Evolutionary conservation across 2,888 invertebrate species (phyloP).

Genomic region (Heliothis peltigera): DNA sequence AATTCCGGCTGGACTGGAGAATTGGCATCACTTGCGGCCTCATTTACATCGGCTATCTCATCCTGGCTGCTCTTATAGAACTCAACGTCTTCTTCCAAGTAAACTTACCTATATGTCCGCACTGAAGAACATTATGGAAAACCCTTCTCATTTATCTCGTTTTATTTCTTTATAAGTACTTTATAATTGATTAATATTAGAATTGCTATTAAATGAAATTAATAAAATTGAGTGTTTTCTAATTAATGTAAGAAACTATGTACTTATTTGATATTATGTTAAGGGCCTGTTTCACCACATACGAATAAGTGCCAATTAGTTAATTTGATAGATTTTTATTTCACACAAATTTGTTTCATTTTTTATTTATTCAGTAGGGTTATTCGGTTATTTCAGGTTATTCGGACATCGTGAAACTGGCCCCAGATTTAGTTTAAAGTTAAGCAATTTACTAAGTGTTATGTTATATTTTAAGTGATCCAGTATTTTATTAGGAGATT

Average conservation of each 20-base stretch:
- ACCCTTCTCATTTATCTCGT: neutral
- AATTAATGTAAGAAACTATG: neutral
- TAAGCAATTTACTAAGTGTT: neutral
- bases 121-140: conserved; percentile 65
- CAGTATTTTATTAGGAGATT: conserved; percentile 11
- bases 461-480: too few relatives aligned
- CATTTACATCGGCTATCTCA: conserved; percentile 92
- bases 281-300: too few relatives aligned
- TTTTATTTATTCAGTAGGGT: too few relatives aligned
- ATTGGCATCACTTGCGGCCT: conserved; percentile 92
- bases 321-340: too few relatives aligned
- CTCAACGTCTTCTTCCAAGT: conserved; percentile 94
- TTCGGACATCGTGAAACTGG: too few relatives aligned
- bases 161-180: neutral
- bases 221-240: neutral
- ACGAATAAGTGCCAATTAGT: too few relatives aligned
- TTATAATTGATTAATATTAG: too few relatives aligned
- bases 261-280: neutral
- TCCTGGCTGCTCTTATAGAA: conserved; percentile 93
- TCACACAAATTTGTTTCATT: too few relatives aligned
- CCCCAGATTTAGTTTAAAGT: too few relatives aligned
- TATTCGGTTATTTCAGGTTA: too few relatives aligned
- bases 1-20: conserved; percentile 92
- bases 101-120: conserved; percentile 92
- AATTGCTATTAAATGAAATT: neutral